Evolutionary conservation across 2,797 vertebrate genomes (phyloP), one percentile per base, ranked within the genome.

Genomic region (Rhinatrema bivittatum): DNA sequence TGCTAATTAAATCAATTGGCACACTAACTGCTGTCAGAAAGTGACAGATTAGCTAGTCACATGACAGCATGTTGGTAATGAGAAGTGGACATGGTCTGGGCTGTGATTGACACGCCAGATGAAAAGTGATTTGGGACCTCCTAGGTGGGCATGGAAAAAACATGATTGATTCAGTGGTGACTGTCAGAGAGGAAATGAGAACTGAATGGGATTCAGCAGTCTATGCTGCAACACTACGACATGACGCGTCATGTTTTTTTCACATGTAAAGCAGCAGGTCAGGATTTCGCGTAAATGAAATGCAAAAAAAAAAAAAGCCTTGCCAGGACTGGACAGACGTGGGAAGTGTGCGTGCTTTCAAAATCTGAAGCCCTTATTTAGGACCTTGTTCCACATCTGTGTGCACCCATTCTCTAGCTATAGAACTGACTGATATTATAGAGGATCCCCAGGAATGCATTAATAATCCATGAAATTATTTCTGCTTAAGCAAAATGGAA

Each of bases 1-100:
- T 96, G 91, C 90, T 97, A 98, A 98, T 97, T 94, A 94, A 93
- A 90, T 94, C 90, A 92, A 95, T 91, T 87, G 90, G 87, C 90
- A 89, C 84, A 84, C 84, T 85, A 84, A 89, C 89, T 66, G 68
- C 87, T 87, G 88, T 87, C 88, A 91, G 82, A 69, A 72, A 80
- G 85, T 93, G 92, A 92, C 87, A 89, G 91, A 96, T 92, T 88
- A 85, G 76, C 57, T 60, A 74, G 80, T 88, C 85, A 87, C 74
- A 58, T 87, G 88, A 81, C 67, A 59, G 65, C 6, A 64, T 67
- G 65, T 73, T 76, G 36, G 72, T 78, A 83, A 83, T 79, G 73
- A 81, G 82, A 79, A 78, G 82, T 83, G 76, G 79, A 84, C 80
- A 82, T 82, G 76, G 81, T 78, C 76, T 70, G 79, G 76, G 72